phyloP scores from a whole-genome alignment of 2,113 vertebrate species.

The Barbus barbus region DNA sequence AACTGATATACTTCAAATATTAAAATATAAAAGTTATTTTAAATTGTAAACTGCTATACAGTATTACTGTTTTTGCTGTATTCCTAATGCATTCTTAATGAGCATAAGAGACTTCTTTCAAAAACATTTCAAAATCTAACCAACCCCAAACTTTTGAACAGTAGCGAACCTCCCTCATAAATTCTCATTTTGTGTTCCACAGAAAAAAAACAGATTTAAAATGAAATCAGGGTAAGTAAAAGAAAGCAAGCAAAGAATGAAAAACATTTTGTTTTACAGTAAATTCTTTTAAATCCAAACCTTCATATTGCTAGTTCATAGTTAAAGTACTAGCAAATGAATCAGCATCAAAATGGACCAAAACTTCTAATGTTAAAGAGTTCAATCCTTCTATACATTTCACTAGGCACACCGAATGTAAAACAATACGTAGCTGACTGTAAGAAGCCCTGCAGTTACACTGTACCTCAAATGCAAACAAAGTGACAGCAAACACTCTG shows the following conservation, averaged over 20 bases:
- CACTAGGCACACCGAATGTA: neutral
- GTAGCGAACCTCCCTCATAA: neutral
- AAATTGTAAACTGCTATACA: no score
- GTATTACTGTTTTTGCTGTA: neutral
- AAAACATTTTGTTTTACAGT: neutral
- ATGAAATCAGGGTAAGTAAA: neutral
- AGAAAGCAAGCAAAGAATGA: neutral
- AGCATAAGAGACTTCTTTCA: neutral
- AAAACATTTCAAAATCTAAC: neutral
- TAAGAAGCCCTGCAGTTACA: neutral
- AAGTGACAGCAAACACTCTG: conserved; percentile 38
- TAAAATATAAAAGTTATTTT: neutral
- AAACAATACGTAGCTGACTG: neutral
- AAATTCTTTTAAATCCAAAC: neutral
- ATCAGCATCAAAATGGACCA: neutral
- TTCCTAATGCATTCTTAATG: neutral
- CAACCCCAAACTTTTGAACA: neutral
- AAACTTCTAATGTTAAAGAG: neutral
- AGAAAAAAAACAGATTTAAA: neutral
- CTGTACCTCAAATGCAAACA: conserved; percentile 19
- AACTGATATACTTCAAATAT: neutral
- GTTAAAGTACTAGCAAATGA: neutral
- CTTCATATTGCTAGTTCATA: neutral
- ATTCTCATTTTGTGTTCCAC: neutral
- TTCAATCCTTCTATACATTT: neutral